Conservation (phyloP, 2,797 vertebrate genomes). For the Podargus strigoides region DNA sequence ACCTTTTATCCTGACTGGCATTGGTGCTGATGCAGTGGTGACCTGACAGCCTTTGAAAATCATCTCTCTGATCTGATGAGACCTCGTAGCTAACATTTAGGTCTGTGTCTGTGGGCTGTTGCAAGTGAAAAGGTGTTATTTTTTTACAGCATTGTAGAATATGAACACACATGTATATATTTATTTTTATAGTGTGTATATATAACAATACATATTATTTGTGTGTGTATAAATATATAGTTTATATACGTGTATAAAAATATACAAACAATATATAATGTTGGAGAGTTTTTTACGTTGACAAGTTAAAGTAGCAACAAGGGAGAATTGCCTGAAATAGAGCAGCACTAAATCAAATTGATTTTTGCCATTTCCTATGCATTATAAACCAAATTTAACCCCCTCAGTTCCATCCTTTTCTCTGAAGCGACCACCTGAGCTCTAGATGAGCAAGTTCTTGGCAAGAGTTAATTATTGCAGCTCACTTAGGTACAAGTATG, state of each 20-base stretch:
- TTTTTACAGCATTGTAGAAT: background rate
- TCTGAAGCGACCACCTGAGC: background rate
- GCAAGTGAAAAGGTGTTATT: background rate
- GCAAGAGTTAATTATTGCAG: background rate
- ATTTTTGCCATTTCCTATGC: background rate
- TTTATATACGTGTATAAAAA: background rate
- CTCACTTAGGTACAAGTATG: background rate
- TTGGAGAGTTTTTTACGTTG: background rate
- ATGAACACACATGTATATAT: background rate
- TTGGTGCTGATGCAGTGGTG: background rate
- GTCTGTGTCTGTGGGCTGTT: background rate
- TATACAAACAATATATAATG: background rate
- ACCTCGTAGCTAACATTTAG: background rate
- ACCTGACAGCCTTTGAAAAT: background rate
- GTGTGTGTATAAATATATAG: background rate
- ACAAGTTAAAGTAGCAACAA: background rate
- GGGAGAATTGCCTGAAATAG: background rate
- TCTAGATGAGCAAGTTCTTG: rapidly evolving
- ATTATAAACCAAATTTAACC: background rate
- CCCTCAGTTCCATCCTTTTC: background rate
- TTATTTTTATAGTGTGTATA: background rate
- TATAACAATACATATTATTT: background rate
- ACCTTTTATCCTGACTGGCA: background rate
- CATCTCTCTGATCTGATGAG: background rate
- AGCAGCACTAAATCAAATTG: background rate